Evolutionary conservation across 2,797 vertebrate species (phyloP).

Genomic region (Platyrinchus mystaceus): DNA sequence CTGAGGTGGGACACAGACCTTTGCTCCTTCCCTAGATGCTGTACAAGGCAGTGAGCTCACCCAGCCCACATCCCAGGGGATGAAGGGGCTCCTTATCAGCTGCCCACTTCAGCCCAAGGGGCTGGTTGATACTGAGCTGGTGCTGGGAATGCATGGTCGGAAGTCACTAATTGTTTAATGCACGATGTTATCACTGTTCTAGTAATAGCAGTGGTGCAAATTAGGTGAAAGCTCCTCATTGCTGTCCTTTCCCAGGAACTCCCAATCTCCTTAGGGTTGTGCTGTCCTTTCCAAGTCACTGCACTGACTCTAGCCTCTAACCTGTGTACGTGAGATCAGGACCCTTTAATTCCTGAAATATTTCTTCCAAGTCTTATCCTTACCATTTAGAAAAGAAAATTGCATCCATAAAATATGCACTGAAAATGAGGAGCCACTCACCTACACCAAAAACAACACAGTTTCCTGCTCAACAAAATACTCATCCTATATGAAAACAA

Average conservation of each 20-base stretch:
- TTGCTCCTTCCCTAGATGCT: neutral
- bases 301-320: neutral
- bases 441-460: neutral
- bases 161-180: constrained; percentile 17
- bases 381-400: neutral
- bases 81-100: constrained; percentile 25
- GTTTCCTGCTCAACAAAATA: neutral
- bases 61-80: neutral
- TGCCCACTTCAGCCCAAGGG: neutral
- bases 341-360: neutral
- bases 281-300: neutral
- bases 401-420: neutral
- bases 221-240: neutral
- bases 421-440: neutral
- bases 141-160: neutral
- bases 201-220: neutral
- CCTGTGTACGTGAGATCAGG: rapidly evolving
- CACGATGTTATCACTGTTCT: neutral
- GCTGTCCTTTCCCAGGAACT: neutral
- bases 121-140: neutral
- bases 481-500: neutral
- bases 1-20: neutral
- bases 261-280: neutral
- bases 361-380: neutral
- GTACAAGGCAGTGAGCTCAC: neutral